Evolutionary conservation across 2,797 vertebrate genomes (phyloP).

Genomic region (Microhierax caerulescens): DNA sequence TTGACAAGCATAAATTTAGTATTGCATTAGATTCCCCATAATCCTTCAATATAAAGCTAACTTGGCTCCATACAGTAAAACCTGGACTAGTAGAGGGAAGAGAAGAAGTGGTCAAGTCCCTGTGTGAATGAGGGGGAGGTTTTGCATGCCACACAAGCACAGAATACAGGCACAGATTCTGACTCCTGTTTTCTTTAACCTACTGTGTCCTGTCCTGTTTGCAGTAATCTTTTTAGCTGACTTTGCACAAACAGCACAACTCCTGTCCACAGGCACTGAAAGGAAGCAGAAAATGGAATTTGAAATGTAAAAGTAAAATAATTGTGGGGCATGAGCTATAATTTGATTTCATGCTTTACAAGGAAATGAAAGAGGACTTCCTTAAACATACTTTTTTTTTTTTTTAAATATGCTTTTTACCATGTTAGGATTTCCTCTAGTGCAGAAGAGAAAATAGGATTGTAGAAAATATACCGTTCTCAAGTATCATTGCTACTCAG

Average conservation of each 20-base stretch:
- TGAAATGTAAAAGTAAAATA: conserved; percentile 79
- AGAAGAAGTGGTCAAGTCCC: not conserved
- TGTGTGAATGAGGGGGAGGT: not conserved
- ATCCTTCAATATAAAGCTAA: not conserved
- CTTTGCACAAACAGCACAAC: conserved; percentile 59
- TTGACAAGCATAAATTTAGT: not conserved
- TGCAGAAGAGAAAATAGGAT: conserved; percentile 78
- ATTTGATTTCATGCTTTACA: conserved; percentile 82
- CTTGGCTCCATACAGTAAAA: not conserved
- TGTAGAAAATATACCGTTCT: conserved; percentile 75
- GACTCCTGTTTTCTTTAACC: conserved; percentile 37
- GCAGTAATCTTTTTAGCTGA: conserved; percentile 69
- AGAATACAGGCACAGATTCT: not conserved
- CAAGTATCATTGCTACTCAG: conserved; percentile 79
- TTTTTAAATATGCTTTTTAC: conserved; percentile 60
- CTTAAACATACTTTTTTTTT: conserved; percentile 66
- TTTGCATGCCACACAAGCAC: not conserved
- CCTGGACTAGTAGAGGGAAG: not conserved
- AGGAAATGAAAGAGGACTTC: conserved; percentile 80
- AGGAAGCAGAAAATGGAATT: conserved; percentile 75
- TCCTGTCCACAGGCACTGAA: conserved; percentile 65
- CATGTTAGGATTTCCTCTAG: conserved; percentile 81
- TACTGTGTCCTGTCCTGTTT: conserved; percentile 42
- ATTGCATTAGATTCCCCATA: not conserved
- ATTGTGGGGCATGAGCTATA: conserved; percentile 71